Base-by-base conservation (phyloP, 2,888 invertebrate species). In the Nezara viridula region DNA sequence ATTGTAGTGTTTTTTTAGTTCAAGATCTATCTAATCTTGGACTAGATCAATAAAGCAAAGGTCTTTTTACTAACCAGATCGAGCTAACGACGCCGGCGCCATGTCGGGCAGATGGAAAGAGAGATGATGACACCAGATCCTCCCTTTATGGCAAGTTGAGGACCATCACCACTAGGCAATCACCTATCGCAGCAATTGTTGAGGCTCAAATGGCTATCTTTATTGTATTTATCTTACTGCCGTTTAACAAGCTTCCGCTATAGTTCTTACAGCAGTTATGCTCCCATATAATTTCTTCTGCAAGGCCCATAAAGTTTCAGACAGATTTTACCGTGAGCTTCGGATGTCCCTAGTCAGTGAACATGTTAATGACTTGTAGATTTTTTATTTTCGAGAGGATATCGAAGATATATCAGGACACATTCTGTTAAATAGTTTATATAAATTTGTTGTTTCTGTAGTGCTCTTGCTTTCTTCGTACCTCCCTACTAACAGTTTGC, bases 221-320 rank as follows among this genome's bases (percentile, higher is more conserved):
- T 73, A 73, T 73, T 6, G 37, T 73, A 27, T 73, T 73, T 73
- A 73, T 73, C 66, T 73, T 73, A 73, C 66, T 14, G 32, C 66
- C 32, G 32, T 73, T 73, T 73, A 73, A 73, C 66, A 73, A 73
- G 66, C 66, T 73, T 37, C 66, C 14, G 6, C 66, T 19, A 37
- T 21, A 73, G 66, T 73, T 73, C 66, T 73, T 73, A 73, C 21
- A 19, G 66, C 14, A 21, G 66, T 73, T 73, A 73, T 73, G 66
- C 32, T 19, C 66, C 19, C 37, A 24, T 73, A 73, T 73, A 73
- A 37, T 73, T 73, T 19, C 66, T 73, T 14, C 14, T 37, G 32
- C 66, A 37, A 37, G 66, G 37, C 6, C 66, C 21, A 37, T 73
- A 21, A 73, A 73, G 32, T 21, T 16, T 73, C 32, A 1, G 19